Conservation (phyloP, 2,113 vertebrate genomes). For the Poecilia latipinna region DNA sequence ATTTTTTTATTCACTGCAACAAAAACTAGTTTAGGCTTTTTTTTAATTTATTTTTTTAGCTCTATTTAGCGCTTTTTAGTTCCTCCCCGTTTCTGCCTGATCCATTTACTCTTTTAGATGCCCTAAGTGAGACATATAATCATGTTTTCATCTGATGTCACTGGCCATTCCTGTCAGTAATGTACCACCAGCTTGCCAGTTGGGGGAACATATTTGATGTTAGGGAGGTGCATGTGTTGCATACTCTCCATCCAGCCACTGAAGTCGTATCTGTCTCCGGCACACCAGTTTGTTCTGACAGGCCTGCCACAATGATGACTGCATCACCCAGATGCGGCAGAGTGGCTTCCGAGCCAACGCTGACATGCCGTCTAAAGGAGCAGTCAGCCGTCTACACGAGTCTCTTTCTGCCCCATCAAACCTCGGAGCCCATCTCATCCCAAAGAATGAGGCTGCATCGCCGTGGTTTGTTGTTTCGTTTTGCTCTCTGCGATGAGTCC, state of each 20-base stretch:
- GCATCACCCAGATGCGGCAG: constrained; percentile 84
- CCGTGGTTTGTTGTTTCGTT: constrained; percentile 35
- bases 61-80: constrained; percentile 34
- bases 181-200: constrained; percentile 89
- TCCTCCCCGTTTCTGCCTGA: constrained; percentile 60
- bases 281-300: constrained; percentile 91
- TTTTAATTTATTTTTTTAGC: background rate
- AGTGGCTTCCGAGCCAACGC: constrained; percentile 88
- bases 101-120: constrained; percentile 60
- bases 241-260: constrained; percentile 87
- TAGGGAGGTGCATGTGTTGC: constrained; percentile 90
- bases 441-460: constrained; percentile 30
- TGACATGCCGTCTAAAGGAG: constrained; percentile 89
- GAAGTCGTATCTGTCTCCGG: constrained; percentile 80
- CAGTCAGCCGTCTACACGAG: constrained; percentile 85
- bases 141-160: constrained; percentile 72
- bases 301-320: constrained; percentile 92
- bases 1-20: constrained; percentile 31
- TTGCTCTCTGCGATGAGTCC: constrained; percentile 23
- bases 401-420: constrained; percentile 88
- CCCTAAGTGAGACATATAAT: constrained; percentile 68
- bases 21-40: constrained; percentile 37
- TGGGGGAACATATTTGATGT: constrained; percentile 93
- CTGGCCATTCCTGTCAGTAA: constrained; percentile 81
- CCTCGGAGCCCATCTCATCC: constrained; percentile 73